Evolutionary conservation across 2,888 invertebrate species (phyloP).

Genomic region (Dendrolimus houi): DNA sequence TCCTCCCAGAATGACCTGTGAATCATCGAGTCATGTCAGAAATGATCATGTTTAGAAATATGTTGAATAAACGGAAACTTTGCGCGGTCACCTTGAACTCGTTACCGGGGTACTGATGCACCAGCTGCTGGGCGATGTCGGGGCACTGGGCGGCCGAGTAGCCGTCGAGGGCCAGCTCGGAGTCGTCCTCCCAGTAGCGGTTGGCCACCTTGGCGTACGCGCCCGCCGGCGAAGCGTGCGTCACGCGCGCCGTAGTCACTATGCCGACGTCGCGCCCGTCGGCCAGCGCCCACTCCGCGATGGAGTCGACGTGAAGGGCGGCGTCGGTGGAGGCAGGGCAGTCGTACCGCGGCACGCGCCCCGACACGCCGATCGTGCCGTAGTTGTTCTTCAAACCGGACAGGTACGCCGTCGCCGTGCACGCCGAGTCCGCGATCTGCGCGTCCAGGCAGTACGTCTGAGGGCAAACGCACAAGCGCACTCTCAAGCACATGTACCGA

Average conservation of each 20-base stretch:
- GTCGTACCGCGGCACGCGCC: conserved; percentile 71
- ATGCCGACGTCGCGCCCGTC: conserved; percentile 60
- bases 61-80: background rate
- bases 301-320: conserved; percentile 76
- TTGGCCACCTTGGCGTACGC: conserved; percentile 80
- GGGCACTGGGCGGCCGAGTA: conserved; percentile 67
- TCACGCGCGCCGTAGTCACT: conserved; percentile 85
- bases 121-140: conserved; percentile 84
- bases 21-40: background rate
- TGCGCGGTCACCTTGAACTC: conserved; percentile 75
- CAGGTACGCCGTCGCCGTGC: conserved; percentile 80
- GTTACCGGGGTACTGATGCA: conserved; percentile 78
- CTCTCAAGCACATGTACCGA: background rate
- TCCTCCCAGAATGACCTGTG: conserved; percentile 82
- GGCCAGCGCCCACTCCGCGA: conserved; percentile 79
- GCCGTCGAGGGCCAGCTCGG: conserved; percentile 48
- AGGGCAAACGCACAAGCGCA: conserved; percentile 4
- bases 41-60: background rate
- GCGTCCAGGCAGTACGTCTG: conserved; percentile 74
- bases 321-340: conserved; percentile 73
- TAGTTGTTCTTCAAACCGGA: conserved; percentile 79
- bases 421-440: conserved; percentile 83
- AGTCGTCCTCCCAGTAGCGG: conserved; percentile 82
- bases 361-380: conserved; percentile 79
- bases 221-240: conserved; percentile 85